phyloP scores from a whole-genome alignment of 2,113 vertebrate species.

The Motacilla tschutschensis region DNA sequence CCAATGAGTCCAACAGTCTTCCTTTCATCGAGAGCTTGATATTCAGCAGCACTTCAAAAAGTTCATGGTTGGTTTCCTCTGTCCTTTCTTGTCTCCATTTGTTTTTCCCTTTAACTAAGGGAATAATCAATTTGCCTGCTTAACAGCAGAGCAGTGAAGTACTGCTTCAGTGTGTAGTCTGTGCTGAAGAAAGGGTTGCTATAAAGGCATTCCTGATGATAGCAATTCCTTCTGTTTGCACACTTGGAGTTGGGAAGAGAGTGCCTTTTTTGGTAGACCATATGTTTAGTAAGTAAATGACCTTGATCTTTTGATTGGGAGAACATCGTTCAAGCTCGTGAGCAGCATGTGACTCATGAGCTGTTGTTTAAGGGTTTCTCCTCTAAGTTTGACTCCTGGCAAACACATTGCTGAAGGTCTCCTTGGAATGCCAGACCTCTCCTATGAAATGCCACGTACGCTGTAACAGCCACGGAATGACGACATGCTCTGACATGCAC shows the following conservation, averaged over 20 bases:
- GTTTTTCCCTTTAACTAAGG: neutral
- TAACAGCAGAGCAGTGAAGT: neutral
- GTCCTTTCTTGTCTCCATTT: neutral
- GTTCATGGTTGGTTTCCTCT: neutral
- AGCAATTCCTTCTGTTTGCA: slow-evolving; percentile 25
- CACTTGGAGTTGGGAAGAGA: neutral
- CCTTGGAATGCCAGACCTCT: neutral
- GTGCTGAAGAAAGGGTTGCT: neutral
- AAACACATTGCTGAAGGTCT: neutral
- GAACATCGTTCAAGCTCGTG: neutral
- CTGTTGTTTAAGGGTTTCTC: slow-evolving; percentile 12
- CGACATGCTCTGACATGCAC: accelerated
- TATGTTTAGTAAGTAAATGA: slow-evolving; percentile 24
- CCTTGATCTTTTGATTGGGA: neutral
- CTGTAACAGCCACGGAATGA: neutral
- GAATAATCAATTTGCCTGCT: neutral
- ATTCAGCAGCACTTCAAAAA: neutral
- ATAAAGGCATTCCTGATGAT: neutral
- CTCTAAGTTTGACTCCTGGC: neutral
- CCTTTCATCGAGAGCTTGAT: neutral
- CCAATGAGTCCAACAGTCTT: neutral
- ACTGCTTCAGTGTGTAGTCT: neutral
- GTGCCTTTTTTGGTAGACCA: slow-evolving; percentile 32
- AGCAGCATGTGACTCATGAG: neutral
- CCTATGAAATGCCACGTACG: accelerated